These are phyloP conservation scores for Drosophila multiciliata DNA, from an alignment of 2,888 invertebrate species.

Conservation along the genomic window DNA sequence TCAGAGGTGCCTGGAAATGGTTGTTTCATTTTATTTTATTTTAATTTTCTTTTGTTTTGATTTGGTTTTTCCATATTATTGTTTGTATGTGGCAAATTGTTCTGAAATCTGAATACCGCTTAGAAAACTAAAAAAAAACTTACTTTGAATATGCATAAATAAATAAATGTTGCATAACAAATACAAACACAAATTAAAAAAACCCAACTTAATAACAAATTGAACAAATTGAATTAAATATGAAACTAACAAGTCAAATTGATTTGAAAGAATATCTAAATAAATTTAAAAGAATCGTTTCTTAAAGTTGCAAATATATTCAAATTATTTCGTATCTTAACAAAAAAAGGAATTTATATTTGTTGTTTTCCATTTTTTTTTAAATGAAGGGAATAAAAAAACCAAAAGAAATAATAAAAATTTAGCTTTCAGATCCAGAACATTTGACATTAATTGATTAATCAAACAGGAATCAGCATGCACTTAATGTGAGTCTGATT, in stretches of 20 bases:
- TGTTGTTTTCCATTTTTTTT: neutral
- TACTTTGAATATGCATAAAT: neutral
- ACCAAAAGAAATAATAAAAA: neutral
- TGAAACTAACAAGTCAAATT: neutral
- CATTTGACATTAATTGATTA: slow-evolving; percentile 30
- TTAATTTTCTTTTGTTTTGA: slow-evolving; percentile 28
- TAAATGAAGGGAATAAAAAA: neutral
- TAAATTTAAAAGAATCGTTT: neutral
- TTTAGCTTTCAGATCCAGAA: slow-evolving; percentile 31
- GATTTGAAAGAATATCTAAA: neutral
- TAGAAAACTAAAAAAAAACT: neutral
- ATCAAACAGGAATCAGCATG: slow-evolving; percentile 15
- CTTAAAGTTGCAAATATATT: neutral
- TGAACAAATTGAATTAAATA: neutral
- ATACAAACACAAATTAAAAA: neutral
- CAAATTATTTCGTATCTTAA: neutral
- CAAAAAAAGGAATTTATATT: neutral
- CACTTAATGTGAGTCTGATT: slow-evolving; percentile 25
- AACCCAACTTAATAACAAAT: neutral
- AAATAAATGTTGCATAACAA: neutral
- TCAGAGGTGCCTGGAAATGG: slow-evolving; percentile 89
- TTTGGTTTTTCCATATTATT: slow-evolving; percentile 24
- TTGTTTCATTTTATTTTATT: slow-evolving; percentile 65
- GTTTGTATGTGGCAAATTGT: slow-evolving; percentile 19
- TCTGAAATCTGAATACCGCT: slow-evolving; percentile 33